Conservation (phyloP, 2,113 vertebrate genomes). For the Poecile atricapillus region DNA sequence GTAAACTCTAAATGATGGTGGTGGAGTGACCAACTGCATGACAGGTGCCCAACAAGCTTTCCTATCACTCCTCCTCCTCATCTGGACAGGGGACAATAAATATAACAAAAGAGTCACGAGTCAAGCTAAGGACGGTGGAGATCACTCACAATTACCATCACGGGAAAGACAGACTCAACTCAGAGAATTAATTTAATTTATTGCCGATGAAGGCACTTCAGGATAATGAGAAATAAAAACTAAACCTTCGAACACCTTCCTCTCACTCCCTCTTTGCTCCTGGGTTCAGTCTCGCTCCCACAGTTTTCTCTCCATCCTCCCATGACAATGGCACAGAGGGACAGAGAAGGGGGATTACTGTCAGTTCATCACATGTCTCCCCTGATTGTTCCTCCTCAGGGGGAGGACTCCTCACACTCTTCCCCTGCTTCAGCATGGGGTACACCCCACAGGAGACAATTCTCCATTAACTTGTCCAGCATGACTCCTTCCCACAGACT, state of each 20-base stretch:
- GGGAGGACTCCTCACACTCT: neutral
- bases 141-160: neutral
- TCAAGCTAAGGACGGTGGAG: neutral
- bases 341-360: fast-evolving
- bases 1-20: neutral
- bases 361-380: neutral
- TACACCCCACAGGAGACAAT: neutral
- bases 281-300: neutral
- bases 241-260: neutral
- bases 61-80: neutral
- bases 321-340: neutral
- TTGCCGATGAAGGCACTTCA: neutral
- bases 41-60: neutral
- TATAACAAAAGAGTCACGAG: fast-evolving
- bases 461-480: neutral
- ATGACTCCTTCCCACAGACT: neutral
- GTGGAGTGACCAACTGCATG: neutral
- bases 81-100: neutral
- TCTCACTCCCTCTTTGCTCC: neutral
- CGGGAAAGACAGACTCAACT: fast-evolving
- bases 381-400: neutral
- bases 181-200: neutral
- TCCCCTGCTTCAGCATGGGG: neutral
- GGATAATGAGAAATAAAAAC: neutral
- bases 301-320: neutral